phyloP scores from a whole-genome alignment of 2,113 vertebrate genomes.

The Paralichthys olivaceus region DNA sequence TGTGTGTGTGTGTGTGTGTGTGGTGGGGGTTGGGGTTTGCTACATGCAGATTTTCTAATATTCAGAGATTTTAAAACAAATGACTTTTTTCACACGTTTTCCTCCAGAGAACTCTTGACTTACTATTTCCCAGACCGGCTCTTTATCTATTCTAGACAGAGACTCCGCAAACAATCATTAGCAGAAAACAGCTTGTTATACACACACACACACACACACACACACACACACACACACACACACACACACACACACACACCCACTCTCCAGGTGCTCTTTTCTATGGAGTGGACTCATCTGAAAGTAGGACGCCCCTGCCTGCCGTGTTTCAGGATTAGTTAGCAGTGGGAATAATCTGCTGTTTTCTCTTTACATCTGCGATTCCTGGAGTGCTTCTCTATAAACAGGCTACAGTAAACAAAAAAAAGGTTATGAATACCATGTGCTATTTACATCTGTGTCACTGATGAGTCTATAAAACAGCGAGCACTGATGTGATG shows the following conservation, averaged over 20 bases:
- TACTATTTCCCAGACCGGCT: neutral
- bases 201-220: neutral
- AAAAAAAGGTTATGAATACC: conserved; percentile 17
- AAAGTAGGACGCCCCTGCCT: neutral
- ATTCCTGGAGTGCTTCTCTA: conserved; percentile 30
- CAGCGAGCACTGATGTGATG: conserved; percentile 8
- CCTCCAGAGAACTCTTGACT: conserved; percentile 3
- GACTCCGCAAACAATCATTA: neutral
- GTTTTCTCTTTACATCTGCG: conserved; percentile 34
- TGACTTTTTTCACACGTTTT: conserved; percentile 10
- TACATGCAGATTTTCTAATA: conserved; percentile 15
- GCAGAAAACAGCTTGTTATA: conserved; percentile 38
- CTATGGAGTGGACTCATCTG: neutral
- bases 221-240: neutral
- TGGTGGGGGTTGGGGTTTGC: neutral
- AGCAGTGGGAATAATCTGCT: conserved; percentile 34
- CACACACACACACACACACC: neutral
- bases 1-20: neutral
- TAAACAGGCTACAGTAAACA: conserved; percentile 37
- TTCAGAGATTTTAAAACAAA: conserved; percentile 1
- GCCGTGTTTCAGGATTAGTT: conserved; percentile 45
- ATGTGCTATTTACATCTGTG: conserved; percentile 7
- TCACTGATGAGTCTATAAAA: conserved; percentile 15
- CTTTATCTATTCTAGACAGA: conserved; percentile 10
- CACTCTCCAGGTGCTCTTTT: conserved; percentile 43